phyloP scores from a whole-genome alignment of 2,888 invertebrate species.

The Parnassius orleans region DNA sequence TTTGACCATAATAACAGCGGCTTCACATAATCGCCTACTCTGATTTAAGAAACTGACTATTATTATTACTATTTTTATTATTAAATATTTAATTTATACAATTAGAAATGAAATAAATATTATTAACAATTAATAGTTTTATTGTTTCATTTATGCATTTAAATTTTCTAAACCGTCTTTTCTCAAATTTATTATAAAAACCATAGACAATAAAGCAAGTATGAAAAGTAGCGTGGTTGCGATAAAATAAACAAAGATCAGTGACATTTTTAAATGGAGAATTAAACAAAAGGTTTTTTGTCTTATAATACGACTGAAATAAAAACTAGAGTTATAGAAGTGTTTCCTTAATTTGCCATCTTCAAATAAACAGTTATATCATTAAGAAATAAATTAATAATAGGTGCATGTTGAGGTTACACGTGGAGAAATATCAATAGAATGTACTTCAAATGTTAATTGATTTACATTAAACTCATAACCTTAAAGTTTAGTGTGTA shows the following conservation, averaged over 20 bases:
- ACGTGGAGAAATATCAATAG: too few relatives aligned
- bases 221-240: slow-evolving; percentile 34
- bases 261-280: slow-evolving; percentile 34
- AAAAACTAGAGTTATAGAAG: too few relatives aligned
- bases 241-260: slow-evolving; percentile 37
- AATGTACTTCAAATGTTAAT: too few relatives aligned
- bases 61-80: slow-evolving; percentile 47
- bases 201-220: slow-evolving; percentile 35
- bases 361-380: too few relatives aligned
- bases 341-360: too few relatives aligned
- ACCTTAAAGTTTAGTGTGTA: too few relatives aligned
- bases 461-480: too few relatives aligned
- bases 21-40: slow-evolving; percentile 61
- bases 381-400: too few relatives aligned
- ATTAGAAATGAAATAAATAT: slow-evolving; percentile 65
- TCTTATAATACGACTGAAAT: too few relatives aligned
- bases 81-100: slow-evolving; percentile 57
- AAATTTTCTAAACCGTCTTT: not conserved
- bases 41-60: slow-evolving; percentile 61
- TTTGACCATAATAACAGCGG: slow-evolving; percentile 61
- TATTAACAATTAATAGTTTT: slow-evolving; percentile 55
- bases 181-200: slow-evolving; percentile 15
- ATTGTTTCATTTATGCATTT: slow-evolving; percentile 37
- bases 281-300: too few relatives aligned
- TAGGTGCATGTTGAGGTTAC: too few relatives aligned